phyloP scores from a whole-genome alignment of 2,113 vertebrate species.

The Erythrocercus mccallii region DNA sequence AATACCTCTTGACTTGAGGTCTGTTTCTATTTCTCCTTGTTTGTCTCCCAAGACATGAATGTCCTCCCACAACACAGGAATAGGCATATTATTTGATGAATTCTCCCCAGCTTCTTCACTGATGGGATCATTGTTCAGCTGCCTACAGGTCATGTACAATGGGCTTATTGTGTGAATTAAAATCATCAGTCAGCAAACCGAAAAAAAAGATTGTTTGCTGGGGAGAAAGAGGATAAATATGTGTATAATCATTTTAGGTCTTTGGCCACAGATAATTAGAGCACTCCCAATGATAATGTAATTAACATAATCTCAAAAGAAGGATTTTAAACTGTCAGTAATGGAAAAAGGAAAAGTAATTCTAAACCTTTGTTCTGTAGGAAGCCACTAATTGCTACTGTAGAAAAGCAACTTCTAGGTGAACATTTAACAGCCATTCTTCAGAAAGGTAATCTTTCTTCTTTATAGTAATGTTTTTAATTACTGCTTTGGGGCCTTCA shows the following conservation, averaged over 20 bases:
- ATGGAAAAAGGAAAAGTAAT: conserved; percentile 59
- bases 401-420: conserved; percentile 97
- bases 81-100: background rate
- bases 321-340: conserved; percentile 26
- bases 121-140: background rate
- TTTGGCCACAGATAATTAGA: background rate
- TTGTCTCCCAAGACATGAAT: background rate
- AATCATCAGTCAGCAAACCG: background rate
- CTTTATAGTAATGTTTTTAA: conserved; percentile 34
- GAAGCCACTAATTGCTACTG: conserved; percentile 95
- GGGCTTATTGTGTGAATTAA: background rate
- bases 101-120: background rate
- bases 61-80: background rate
- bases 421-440: conserved; percentile 97
- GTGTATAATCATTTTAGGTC: background rate
- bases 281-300: background rate
- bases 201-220: background rate
- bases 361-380: conserved; percentile 74
- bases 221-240: background rate
- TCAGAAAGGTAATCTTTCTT: conserved; percentile 88
- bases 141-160: background rate
- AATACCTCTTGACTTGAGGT: background rate
- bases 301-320: background rate
- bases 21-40: background rate
- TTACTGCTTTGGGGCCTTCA: conserved; percentile 21